A percentile compares a stretch with the other conserved stretches of the same genome.
Conservation (phyloP, 92 coral and sea anemone genomes). For the Zoanthus solanderi region DNA sequence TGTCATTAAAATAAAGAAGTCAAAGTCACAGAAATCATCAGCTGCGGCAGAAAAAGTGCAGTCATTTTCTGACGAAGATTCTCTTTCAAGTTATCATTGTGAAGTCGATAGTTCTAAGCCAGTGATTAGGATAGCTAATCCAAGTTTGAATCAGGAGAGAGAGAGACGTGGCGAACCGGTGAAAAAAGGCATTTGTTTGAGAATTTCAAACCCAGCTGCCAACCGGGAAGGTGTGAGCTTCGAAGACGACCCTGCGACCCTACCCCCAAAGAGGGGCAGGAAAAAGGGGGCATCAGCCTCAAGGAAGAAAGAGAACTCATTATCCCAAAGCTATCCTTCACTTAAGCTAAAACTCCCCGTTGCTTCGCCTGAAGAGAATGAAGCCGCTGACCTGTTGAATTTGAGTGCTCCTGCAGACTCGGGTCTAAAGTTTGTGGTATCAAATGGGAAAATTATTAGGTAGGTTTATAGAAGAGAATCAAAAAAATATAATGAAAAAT, state of each 20-base stretch:
- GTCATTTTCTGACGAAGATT: slow-evolving; percentile 48
- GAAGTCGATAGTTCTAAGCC: slow-evolving; percentile 79
- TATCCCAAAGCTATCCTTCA: slow-evolving; percentile 77
- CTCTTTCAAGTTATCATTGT: slow-evolving; percentile 58
- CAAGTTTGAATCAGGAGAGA: slow-evolving; percentile 51
- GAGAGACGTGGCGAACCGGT: slow-evolving; percentile 59
- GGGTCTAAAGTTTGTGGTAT: slow-evolving; percentile 85
- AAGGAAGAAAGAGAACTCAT: slow-evolving; percentile 60
- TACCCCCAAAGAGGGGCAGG: slow-evolving; percentile 30
- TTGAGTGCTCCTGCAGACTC: slow-evolving; percentile 73
- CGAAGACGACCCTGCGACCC: not conserved
- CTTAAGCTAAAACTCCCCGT: slow-evolving; percentile 82
- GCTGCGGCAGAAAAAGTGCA: slow-evolving; percentile 56
- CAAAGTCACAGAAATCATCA: slow-evolving; percentile 60
- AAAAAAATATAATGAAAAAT: not conserved
- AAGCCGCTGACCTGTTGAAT: slow-evolving; percentile 47
- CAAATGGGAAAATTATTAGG: slow-evolving; percentile 97
- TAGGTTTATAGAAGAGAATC: slow-evolving; percentile 9
- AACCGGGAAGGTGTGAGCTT: slow-evolving; percentile 31
- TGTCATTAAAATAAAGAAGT: slow-evolving; percentile 88
- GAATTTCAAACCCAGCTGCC: slow-evolving; percentile 37
- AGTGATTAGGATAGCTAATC: slow-evolving; percentile 77
- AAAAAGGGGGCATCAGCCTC: slow-evolving; percentile 20
- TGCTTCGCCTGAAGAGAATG: slow-evolving; percentile 32
- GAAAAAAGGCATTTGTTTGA: slow-evolving; percentile 43